Conservation (phyloP, 2,113 vertebrate genomes). For the Phycodurus eques region DNA sequence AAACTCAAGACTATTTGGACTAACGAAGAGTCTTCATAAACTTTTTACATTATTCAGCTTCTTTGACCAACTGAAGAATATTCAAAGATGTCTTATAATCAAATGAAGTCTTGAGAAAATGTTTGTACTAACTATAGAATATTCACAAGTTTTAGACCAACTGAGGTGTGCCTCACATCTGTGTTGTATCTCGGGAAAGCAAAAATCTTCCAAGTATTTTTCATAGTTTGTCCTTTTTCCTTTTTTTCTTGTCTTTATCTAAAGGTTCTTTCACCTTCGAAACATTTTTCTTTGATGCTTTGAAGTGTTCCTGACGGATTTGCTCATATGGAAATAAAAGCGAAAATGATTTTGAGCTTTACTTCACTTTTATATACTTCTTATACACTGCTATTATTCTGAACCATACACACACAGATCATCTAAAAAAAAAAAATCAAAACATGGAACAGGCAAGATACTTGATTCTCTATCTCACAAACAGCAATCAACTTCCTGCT, state of each 20-base stretch:
- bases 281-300: not conserved
- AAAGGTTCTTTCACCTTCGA: not conserved
- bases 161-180: not conserved
- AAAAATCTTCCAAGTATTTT: not conserved
- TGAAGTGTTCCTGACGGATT: not conserved
- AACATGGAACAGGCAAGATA: constrained; percentile 68
- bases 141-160: not conserved
- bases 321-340: not conserved
- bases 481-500: constrained; percentile 43
- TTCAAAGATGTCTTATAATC: no score
- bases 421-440: constrained; percentile 40
- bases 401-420: not conserved
- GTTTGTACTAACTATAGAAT: not conserved
- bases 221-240: not conserved
- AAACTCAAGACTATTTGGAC: not conserved
- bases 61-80: not conserved
- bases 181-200: not conserved
- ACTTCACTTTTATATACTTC: not conserved
- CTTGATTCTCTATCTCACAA: constrained; percentile 47
- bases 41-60: not conserved
- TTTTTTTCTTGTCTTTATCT: not conserved
- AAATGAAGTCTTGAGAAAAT: no score
- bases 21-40: not conserved
- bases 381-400: not conserved
- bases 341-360: not conserved